Conservation (phyloP, 2,113 vertebrate species). For the Pelobates fuscus region DNA sequence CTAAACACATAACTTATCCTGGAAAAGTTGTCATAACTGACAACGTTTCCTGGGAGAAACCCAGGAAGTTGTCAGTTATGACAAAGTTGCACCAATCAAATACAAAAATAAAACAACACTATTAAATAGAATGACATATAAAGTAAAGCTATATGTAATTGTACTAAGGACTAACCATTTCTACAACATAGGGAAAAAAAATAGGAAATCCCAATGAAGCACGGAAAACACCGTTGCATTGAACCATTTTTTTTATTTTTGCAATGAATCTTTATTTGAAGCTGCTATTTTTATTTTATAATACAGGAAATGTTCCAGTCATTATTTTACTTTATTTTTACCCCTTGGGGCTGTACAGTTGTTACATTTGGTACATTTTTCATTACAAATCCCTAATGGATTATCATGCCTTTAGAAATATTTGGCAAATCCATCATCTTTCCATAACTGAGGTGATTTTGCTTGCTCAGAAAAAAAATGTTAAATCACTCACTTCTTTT, state of each 20-base stretch:
- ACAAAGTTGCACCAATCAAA: too few relatives aligned
- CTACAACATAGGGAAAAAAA: too few relatives aligned
- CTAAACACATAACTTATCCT: too few relatives aligned
- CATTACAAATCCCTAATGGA: conserved; percentile 36
- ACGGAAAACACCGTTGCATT: neutral
- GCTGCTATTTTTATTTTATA: neutral
- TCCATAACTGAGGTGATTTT: conserved; percentile 37
- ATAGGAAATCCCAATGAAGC: too few relatives aligned
- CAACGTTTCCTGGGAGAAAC: too few relatives aligned
- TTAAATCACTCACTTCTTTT: conserved; percentile 27
- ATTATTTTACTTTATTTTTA: neutral
- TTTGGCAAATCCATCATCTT: conserved; percentile 41
- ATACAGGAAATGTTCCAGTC: neutral
- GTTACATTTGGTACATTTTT: conserved; percentile 23
- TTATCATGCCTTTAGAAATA: conserved; percentile 37
- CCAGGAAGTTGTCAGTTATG: too few relatives aligned
- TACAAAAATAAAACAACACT: too few relatives aligned
- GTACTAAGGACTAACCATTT: too few relatives aligned
- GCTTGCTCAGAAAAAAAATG: conserved; percentile 29
- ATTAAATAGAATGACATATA: too few relatives aligned
- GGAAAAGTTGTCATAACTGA: too few relatives aligned
- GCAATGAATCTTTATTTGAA: neutral
- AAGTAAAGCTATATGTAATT: too few relatives aligned
- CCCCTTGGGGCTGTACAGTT: neutral
- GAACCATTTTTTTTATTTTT: neutral